Base-by-base conservation (phyloP, 2,113 vertebrate species). In the Ceyx cyanopectus region DNA sequence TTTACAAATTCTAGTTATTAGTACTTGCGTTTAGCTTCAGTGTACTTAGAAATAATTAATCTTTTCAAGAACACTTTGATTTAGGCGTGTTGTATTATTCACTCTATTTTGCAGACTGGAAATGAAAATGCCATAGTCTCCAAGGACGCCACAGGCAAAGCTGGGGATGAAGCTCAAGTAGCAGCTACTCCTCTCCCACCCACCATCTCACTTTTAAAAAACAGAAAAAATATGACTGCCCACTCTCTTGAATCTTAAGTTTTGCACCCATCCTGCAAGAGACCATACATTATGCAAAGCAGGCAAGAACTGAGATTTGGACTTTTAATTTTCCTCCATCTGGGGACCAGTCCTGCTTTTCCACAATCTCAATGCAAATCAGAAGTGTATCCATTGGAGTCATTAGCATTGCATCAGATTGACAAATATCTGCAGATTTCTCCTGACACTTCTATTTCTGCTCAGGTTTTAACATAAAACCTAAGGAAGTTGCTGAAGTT, bases 341-440 rank as follows among this genome's bases (percentile, higher is more conserved):
- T 95, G 45, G 92, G 85, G 87, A 95, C 70, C 69, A 95, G 95
- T 93, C 87, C 90, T 69, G 89, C 81, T 96, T 92, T 93, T 85
- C 78, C 9, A 11, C 69, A 74, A 87, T 91, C 92, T 92, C 69
- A 67, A 63, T 85, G 91, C 86, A 94, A 87, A 96, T 92, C 68
- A 81, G 79, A 95, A 94, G 23, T 65, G 67, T 60, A 90, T 81
- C 88, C 90, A 74, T 82, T 93, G 87, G 72, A 91, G 62, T 90
- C 86, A 95, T 88, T 95, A 95, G 5, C 51, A 34, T 43, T 53
- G 26, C 29, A 54, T 80, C 15, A 54, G 23, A 22, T 14, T 60
- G n/a, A 40, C 11, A 63, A 75, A 57, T 12, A 75, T 17, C 21
- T 81, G 29, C 29, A 60, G 32, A 46, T 63, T 81, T 75, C 37